phyloP scores from a whole-genome alignment of 2,888 invertebrate genomes.

The Axea sp. region DNA sequence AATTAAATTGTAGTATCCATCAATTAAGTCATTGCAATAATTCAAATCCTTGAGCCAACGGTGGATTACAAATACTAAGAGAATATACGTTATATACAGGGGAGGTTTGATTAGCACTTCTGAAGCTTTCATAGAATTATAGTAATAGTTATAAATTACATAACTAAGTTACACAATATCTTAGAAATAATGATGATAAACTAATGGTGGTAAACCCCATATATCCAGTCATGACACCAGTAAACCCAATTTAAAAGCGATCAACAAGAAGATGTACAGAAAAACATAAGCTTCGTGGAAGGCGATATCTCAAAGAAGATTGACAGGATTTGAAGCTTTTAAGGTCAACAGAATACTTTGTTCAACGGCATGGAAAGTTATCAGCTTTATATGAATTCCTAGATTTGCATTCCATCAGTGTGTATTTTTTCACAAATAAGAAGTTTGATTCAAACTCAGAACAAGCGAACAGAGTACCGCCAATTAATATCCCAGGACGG shows the following conservation, averaged over 20 bases:
- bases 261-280: too few relatives aligned
- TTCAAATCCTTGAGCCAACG: conserved; percentile 26
- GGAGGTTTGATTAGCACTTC: conserved; percentile 52
- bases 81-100: conserved; percentile 17
- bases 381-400: conserved; percentile 8
- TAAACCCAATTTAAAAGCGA: background rate
- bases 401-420: too few relatives aligned
- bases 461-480: too few relatives aligned
- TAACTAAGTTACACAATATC: too few relatives aligned
- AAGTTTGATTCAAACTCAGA: too few relatives aligned
- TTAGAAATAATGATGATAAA: too few relatives aligned
- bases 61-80: conserved; percentile 45
- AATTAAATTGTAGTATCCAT: conserved; percentile 38
- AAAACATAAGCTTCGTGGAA: too few relatives aligned
- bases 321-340: conserved; percentile 8
- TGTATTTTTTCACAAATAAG: too few relatives aligned
- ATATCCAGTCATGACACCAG: background rate
- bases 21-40: conserved; percentile 50
- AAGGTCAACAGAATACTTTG: conserved; percentile 21
- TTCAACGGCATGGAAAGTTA: conserved; percentile 4
- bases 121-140: conserved; percentile 30
- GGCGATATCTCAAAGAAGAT: conserved; percentile 13
- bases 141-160: background rate
- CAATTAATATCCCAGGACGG: too few relatives aligned
- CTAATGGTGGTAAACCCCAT: too few relatives aligned